A percentile compares a stretch with the other conserved stretches of the same genome.
Evolutionary conservation across 2,113 vertebrate genomes (phyloP).

Genomic region (Pituophis catenifer): DNA sequence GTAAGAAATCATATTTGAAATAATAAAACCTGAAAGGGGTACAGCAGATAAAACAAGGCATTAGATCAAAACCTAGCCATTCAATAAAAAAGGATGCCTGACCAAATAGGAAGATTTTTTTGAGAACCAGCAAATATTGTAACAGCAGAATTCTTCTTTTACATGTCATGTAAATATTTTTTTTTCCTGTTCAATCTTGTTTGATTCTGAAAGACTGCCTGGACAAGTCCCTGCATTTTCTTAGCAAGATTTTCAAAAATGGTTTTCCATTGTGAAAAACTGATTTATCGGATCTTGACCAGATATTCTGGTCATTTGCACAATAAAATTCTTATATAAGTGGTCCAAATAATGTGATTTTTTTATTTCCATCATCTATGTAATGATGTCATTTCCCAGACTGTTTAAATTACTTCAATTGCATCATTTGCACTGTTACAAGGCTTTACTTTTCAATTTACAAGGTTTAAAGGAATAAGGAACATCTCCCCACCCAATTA

Average conservation of each 20-base stretch:
- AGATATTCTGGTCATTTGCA: background rate
- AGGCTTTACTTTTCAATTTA: background rate
- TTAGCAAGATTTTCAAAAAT: background rate
- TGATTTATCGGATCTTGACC: background rate
- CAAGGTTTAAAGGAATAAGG: background rate
- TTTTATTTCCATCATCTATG: background rate
- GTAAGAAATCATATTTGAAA: background rate
- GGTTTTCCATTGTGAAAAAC: background rate
- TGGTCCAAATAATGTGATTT: background rate
- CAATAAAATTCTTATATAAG: background rate
- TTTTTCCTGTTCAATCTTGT: background rate
- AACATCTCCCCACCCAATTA: background rate
- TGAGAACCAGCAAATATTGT: background rate
- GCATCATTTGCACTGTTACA: background rate
- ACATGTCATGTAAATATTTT: background rate
- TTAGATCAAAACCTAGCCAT: background rate
- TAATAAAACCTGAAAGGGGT: background rate
- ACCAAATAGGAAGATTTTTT: background rate
- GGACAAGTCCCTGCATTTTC: background rate
- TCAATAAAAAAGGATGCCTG: background rate
- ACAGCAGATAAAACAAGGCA: background rate
- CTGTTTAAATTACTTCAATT: background rate
- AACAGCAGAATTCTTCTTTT: background rate
- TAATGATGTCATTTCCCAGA: background rate
- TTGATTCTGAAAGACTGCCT: background rate